Evolutionary conservation across 2,797 vertebrate species (phyloP), one percentile per base, ranked within the genome.

Genomic region (Lagodon rhomboides): DNA sequence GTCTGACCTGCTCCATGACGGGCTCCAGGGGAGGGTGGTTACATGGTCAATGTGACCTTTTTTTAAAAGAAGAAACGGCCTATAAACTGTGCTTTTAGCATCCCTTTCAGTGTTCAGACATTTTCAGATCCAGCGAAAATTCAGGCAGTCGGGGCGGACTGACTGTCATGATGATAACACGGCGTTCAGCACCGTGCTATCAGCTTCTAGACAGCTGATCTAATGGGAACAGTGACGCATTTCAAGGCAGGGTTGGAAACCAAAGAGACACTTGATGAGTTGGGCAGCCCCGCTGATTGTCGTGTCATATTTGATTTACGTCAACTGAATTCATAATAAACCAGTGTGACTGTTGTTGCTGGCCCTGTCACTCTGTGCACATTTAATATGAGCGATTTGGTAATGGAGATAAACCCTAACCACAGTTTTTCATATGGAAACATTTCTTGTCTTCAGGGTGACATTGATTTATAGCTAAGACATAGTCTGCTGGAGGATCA

Each of bases 1-100:
- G 60, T 53, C 55, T 89, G 87, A 89, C 83, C 71, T 80, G 85
- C 78, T 77, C 46, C 67, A 20, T 79, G 70, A 3, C 77, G 56
- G 82, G 54, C 80, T 81, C 56, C 73, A 54, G 78, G 65, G 66
- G 58, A 60, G 74, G 38, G 47, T 43, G 61, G 17, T 61, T 54
- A 53, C 27, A 49, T 5, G 15, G 61, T 64, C 54, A 54, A 4
- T 13, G 16, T 27, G 23, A 34, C 41, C 59, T 70, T 74, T 73
- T 50, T 43, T 38, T 38, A 11, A 61, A 74, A 34, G 12, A 30
- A 27, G 38, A 11, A 38, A 38, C 10, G 41, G 12, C 12, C 12
- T 3, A 0, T n/a, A 16, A 47, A 64, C 23, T 15, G 2, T 51
- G 67, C 13, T 60, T 11, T 44, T 22, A 11, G 43, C n/a, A 16